Conservation (phyloP, 2,113 vertebrate genomes). For the Chaetura pelagica region DNA sequence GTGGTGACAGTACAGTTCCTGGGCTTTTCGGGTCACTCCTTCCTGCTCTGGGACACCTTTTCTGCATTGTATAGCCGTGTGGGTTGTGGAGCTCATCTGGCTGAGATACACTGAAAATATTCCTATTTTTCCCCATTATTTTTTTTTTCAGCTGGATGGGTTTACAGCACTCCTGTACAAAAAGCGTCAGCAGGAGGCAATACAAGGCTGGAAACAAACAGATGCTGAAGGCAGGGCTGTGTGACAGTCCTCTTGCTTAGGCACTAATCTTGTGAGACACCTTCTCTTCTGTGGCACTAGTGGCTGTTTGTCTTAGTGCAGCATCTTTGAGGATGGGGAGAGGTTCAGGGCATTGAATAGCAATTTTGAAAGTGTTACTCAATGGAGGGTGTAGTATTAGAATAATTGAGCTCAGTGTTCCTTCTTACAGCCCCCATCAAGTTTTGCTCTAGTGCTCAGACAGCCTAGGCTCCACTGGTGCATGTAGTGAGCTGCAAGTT, state of each 20-base stretch:
- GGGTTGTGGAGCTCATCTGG: not conserved
- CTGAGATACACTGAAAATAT: not conserved
- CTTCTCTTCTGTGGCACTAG: not conserved
- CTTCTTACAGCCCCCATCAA: not conserved
- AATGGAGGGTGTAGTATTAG: not conserved
- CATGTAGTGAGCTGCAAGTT: fast-evolving
- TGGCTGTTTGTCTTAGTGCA: not conserved
- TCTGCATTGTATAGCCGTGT: not conserved
- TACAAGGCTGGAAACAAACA: not conserved
- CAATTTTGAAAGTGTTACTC: not conserved
- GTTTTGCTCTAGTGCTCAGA: not conserved
- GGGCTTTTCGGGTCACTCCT: not conserved
- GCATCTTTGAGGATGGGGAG: fast-evolving
- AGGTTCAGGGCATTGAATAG: not conserved
- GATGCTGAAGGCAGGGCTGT: not conserved
- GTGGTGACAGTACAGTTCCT: not conserved
- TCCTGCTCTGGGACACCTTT: not conserved
- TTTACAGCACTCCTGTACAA: not conserved
- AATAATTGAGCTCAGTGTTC: not conserved
- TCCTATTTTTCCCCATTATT: not conserved
- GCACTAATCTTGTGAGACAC: fast-evolving
- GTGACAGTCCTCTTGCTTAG: not conserved
- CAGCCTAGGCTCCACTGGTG: not conserved
- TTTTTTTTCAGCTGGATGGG: not conserved
- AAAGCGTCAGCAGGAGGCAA: not conserved